Evolutionary conservation across 2,888 invertebrate genomes (phyloP).

Genomic region (Empis livida): DNA sequence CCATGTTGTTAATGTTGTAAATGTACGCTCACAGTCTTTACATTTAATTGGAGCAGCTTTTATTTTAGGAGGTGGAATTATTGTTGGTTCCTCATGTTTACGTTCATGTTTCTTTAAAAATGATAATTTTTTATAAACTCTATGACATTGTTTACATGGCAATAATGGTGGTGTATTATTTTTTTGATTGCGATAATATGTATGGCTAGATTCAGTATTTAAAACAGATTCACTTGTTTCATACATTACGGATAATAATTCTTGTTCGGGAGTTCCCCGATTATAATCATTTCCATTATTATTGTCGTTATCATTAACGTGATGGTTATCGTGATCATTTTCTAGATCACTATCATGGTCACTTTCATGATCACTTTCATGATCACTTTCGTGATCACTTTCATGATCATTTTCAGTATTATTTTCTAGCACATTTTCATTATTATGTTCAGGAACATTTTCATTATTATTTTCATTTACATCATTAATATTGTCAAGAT

Average conservation of each 20-base stretch:
- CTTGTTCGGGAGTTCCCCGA: neutral
- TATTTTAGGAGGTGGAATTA: neutral
- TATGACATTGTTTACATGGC: constrained; percentile 2
- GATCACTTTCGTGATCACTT: neutral
- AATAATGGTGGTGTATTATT: neutral
- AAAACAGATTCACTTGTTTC: constrained; percentile 12
- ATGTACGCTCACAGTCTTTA: constrained; percentile 4
- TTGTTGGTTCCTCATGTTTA: constrained; percentile 1
- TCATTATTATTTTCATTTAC: neutral
- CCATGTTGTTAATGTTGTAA: neutral
- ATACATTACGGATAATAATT: constrained; percentile 10
- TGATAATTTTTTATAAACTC: neutral
- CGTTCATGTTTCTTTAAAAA: constrained; percentile 7
- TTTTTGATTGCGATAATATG: neutral
- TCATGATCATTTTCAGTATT: neutral
- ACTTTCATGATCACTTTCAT: neutral
- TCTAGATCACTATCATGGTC: too few relatives aligned
- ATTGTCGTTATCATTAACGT: neutral
- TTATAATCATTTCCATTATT: neutral
- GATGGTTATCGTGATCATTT: too few relatives aligned
- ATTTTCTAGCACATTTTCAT: neutral
- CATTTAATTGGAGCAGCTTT: constrained; percentile 1
- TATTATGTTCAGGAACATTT: neutral
- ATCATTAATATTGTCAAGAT: too few relatives aligned
- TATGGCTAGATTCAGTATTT: constrained; percentile 13